These are phyloP conservation scores for Hydropsyche tenuis DNA, from an alignment of 1,140 invertebrate genomes.

Conservation along the genomic window DNA sequence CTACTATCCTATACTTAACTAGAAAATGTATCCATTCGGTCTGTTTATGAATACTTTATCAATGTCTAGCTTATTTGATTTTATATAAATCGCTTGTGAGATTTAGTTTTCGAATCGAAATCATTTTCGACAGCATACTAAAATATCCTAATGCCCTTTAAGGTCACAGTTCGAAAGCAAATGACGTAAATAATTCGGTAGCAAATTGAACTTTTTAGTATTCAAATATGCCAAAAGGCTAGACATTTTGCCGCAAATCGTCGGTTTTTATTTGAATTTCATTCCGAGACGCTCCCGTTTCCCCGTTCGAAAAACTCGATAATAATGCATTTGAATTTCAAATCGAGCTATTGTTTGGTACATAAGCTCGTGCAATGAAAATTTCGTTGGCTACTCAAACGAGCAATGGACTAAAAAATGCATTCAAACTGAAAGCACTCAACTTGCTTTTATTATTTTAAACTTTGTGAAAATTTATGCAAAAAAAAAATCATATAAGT, in stretches of 20 bases:
- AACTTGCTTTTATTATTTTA: no score
- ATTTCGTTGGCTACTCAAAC: conserved; percentile 15
- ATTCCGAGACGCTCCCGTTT: not conserved
- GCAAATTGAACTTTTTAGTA: not conserved
- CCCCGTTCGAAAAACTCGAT: not conserved
- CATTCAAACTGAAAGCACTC: conserved; percentile 16
- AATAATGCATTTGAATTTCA: conserved; percentile 37
- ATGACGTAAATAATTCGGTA: no score
- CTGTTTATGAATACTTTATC: not conserved
- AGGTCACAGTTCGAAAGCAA: no score
- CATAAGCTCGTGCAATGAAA: not conserved
- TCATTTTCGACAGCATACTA: no score
- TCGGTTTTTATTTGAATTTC: conserved; percentile 23
- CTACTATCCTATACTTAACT: not conserved
- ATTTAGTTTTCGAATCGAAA: no score
- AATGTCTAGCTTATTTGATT: not conserved
- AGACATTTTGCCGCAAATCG: not conserved
- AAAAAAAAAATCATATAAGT: not conserved
- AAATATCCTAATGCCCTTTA: no score
- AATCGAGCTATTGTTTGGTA: conserved; percentile 20
- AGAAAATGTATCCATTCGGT: not conserved
- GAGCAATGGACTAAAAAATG: conserved; percentile 9
- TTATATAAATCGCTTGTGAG: no score
- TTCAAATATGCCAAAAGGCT: not conserved
- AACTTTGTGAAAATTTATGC: no score